Evolutionary conservation across 2,113 vertebrate species (phyloP), one percentile per base, ranked within the genome.

Genomic region (Calyptommatus sinebrachiatus): DNA sequence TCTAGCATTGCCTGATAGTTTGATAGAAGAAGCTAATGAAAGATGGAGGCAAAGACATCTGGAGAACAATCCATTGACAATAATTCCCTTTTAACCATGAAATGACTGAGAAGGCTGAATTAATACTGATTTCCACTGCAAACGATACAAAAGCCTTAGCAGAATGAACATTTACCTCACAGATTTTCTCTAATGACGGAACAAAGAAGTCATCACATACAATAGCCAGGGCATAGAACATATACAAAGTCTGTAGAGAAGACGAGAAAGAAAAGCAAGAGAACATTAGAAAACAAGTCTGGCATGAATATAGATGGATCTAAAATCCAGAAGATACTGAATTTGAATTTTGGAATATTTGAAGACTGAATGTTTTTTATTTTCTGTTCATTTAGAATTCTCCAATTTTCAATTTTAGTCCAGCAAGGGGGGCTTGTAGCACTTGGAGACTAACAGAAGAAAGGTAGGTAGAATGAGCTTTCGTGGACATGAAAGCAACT

Each of bases 141-240:
- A 57, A 57, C 3, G 53, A 1, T 18, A 16, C 53, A 57, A 57
- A 12, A 76, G 2, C 57, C 48, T 82, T 81, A 26, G 16, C 14
- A 12, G 50, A 75, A 60, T 57, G 29, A 68, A 48, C 67, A 35
- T 66, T 82, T 0, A 57, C 98, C 97, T 99, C 98, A 76, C 98
- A 99, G 88, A 99, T 98, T 92, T 99, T 99, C 91, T 99, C 98
- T 76, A 99, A 94, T 12, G 98, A 96, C 0, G 97, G 98, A 84
- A 99, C 98, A 84, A 99, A 99, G 93, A 97, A 99, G 91, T 99
- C 97, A 6, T 99, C 98, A 1, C 98, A 99, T 45, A 97, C 96
- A 72, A 99, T 98, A 79, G 98, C 98, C 90, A 99, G 94, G 48
- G 98, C 98, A 76, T 99, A 96, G 89, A 99, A 99, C 98, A 99